A percentile compares a stretch with the other conserved stretches of the same genome.
Evolutionary conservation across 2,888 invertebrate genomes (phyloP).

Genomic region (Anticlea derivata): DNA sequence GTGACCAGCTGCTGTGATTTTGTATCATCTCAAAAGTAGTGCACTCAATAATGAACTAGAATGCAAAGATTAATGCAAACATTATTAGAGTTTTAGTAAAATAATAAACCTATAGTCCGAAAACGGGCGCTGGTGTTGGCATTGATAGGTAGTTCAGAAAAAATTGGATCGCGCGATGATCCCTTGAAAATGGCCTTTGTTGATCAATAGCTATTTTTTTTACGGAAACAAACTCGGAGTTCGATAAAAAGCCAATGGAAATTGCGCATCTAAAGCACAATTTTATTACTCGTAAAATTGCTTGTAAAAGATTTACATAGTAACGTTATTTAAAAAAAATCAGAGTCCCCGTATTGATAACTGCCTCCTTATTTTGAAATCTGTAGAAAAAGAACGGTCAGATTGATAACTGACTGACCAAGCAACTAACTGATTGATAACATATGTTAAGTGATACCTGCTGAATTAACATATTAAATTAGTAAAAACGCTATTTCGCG

Average conservation of each 20-base stretch:
- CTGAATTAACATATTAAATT: no score
- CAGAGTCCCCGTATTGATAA: no score
- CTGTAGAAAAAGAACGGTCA: no score
- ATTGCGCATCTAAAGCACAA: slow-evolving; percentile 63
- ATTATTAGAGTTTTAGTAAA: slow-evolving; percentile 11
- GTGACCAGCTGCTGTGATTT: background rate
- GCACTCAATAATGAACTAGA: slow-evolving; percentile 3
- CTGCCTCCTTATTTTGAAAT: no score
- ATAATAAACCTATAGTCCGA: slow-evolving; percentile 16
- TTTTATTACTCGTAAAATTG: slow-evolving; percentile 77
- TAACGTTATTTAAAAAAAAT: slow-evolving; percentile 80
- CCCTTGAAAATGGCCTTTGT: slow-evolving; percentile 37
- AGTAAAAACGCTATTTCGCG: slow-evolving; percentile 61
- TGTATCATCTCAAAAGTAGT: background rate
- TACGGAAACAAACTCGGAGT: slow-evolving; percentile 33
- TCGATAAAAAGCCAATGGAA: slow-evolving; percentile 48
- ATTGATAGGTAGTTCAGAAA: slow-evolving; percentile 26
- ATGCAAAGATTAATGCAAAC: slow-evolving; percentile 16
- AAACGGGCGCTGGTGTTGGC: slow-evolving; percentile 18
- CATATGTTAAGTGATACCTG: no score
- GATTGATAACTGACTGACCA: no score
- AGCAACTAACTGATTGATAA: no score
- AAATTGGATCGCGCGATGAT: slow-evolving; percentile 23
- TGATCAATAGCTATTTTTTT: slow-evolving; percentile 54
- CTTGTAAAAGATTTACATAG: slow-evolving; percentile 63